Conservation (phyloP, 2,888 invertebrate genomes). For the Oxyteleia sp. region DNA sequence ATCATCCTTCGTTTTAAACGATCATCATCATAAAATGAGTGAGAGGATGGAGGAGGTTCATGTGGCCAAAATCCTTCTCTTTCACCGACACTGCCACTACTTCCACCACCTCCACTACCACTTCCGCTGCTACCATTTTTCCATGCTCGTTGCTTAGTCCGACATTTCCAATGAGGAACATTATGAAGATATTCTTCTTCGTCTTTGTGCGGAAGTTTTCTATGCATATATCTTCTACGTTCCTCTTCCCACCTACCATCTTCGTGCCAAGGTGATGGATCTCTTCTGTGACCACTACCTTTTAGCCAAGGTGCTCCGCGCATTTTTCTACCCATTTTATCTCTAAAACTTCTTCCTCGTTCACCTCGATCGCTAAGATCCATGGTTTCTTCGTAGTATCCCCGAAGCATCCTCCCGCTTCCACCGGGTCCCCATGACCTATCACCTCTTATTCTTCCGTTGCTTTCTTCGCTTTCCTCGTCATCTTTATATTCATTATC, state of each 20-base stretch:
- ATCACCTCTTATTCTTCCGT: slow-evolving; percentile 85
- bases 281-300: slow-evolving; percentile 90
- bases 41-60: slow-evolving; percentile 71
- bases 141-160: slow-evolving; percentile 81
- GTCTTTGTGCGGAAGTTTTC: slow-evolving; percentile 83
- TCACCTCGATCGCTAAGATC: slow-evolving; percentile 78
- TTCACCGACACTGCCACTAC: slow-evolving; percentile 62
- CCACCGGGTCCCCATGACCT: slow-evolving; percentile 84
- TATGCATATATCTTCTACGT: slow-evolving; percentile 79
- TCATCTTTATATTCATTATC: slow-evolving; percentile 87
- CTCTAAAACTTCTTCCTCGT: slow-evolving; percentile 83
- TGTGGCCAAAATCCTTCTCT: slow-evolving; percentile 79
- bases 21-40: slow-evolving; percentile 85
- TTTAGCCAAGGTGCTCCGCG: slow-evolving; percentile 84
- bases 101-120: slow-evolving; percentile 52
- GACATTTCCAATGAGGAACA: slow-evolving; percentile 82
- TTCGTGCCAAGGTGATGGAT: slow-evolving; percentile 94
- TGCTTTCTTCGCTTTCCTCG: slow-evolving; percentile 87
- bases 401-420: slow-evolving; percentile 75
- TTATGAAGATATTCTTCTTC: slow-evolving; percentile 82
- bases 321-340: slow-evolving; percentile 80
- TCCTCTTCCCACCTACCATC: slow-evolving; percentile 89
- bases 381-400: slow-evolving; percentile 56
- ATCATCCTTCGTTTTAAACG: slow-evolving; percentile 84
- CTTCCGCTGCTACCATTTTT: slow-evolving; percentile 73